Conservation (phyloP, 1,140 invertebrate species). For the Sarcophaga peregrina region DNA sequence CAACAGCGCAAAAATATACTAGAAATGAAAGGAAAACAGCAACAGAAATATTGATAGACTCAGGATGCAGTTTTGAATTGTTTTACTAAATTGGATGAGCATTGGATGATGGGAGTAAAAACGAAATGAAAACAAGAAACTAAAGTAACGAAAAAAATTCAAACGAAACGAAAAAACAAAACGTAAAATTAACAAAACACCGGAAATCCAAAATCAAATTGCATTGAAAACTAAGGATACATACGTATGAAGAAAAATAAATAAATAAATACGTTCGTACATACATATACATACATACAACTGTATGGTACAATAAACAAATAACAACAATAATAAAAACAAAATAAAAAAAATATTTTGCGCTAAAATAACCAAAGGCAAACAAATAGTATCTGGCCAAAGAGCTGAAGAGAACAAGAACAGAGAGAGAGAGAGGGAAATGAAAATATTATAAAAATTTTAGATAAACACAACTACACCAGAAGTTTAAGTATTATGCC, state of each 20-base stretch:
- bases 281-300: not conserved
- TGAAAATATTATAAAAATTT: not conserved
- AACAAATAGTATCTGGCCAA: not conserved
- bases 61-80: constrained; percentile 36
- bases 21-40: not conserved
- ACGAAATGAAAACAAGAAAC: not conserved
- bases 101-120: not conserved
- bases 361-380: constrained; percentile 34
- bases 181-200: not conserved
- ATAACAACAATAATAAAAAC: constrained; percentile 9
- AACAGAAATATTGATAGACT: constrained; percentile 24
- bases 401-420: not conserved
- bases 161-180: not conserved
- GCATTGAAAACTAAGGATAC: not conserved
- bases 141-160: not conserved
- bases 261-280: not conserved
- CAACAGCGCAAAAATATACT: too few relatives aligned
- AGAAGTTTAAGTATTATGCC: too few relatives aligned
- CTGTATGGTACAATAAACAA: constrained; percentile 8
- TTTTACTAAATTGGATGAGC: constrained; percentile 38
- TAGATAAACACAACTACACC: constrained; percentile 5
- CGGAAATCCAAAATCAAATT: constrained; percentile 31
- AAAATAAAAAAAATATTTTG: constrained; percentile 27
- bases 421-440: not conserved
- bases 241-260: not conserved